Base-by-base conservation (phyloP, 2,797 vertebrate genomes). In the Scolopax rusticola region DNA sequence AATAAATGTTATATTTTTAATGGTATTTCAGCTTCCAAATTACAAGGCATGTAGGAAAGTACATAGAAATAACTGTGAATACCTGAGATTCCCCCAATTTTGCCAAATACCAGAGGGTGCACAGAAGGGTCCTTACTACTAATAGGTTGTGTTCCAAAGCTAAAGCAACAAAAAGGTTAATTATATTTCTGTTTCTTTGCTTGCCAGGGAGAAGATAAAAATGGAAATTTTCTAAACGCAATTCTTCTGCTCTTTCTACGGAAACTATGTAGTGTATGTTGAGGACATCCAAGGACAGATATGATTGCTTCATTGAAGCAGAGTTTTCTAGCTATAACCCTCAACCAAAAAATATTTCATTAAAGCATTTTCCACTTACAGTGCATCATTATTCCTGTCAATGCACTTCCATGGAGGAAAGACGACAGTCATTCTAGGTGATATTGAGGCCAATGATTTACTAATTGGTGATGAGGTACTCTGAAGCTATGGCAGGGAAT, bases 231-330 rank as follows among this genome's bases (percentile, higher is more conserved):
- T 78, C 25, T 43, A 74, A 84, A 89, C 67, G 12, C 28, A 90
- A 60, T 76, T 84, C 64, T 94, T 87, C 77, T 79, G 16, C 51
- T 87, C 36, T 83, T 27, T 75, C 64, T 89, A 15, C 40, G 75
- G 85, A 96, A 83, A 87, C n/a, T 90, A 38, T 74, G 21, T 41
- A 57, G 68, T 69, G 36, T 86, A 65, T 73, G 21, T 63, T 81
- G 59, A 97, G 96, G 97, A 97, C 97, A 95, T 91, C 51, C 96
- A 97, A 97, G 96, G 96, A 45, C 84, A 89, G 53, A 65, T 82
- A 56, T 51, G 90, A 97, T 92, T 96, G 85, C 93, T 97, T 94
- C 95, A 94, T n/a, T 96, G 89, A 85, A 96, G 87, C 80, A 61
- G 32, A 95, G 68, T 92, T 96, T 92, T 96, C 87, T 84, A 92